Evolutionary conservation across 2,113 vertebrate species (phyloP).

Genomic region (Herpailurus yagouaroundi): DNA sequence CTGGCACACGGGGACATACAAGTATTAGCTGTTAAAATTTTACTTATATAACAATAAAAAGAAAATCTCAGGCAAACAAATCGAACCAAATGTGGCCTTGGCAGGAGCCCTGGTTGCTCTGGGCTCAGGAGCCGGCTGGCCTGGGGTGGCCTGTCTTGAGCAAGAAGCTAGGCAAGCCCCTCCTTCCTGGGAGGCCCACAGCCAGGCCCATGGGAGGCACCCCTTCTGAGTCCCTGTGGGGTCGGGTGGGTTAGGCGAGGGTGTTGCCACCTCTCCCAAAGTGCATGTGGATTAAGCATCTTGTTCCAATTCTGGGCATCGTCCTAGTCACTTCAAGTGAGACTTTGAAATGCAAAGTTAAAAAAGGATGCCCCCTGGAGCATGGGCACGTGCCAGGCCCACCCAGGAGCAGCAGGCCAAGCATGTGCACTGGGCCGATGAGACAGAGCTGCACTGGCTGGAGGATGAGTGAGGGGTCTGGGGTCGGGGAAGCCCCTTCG

Average conservation of each 20-base stretch:
- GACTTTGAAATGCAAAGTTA: conserved; percentile 42
- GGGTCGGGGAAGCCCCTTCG: not conserved
- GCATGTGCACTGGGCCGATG: too few species aligned
- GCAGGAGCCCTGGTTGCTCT: not conserved
- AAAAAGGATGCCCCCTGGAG: conserved; percentile 12
- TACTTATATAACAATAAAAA: not conserved
- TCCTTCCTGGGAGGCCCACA: not conserved
- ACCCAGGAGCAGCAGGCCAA: not conserved
- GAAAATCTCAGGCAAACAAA: not conserved
- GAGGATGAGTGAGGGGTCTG: not conserved
- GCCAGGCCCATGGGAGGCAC: not conserved
- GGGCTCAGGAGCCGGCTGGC: not conserved
- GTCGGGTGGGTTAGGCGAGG: not conserved
- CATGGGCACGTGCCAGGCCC: not conserved
- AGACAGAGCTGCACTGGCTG: not conserved
- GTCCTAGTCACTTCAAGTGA: conserved; percentile 13
- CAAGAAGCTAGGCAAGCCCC: not conserved
- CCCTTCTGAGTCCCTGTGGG: not conserved
- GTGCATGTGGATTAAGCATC: conserved; percentile 22
- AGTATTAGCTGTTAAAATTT: not conserved
- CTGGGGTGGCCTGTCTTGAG: not conserved
- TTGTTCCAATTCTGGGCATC: conserved; percentile 53
- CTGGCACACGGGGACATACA: not conserved
- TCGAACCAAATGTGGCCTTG: not conserved
- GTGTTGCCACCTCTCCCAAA: not conserved